Base-by-base conservation (phyloP, 1,140 invertebrate genomes). In the Helicoverpa armigera region DNA sequence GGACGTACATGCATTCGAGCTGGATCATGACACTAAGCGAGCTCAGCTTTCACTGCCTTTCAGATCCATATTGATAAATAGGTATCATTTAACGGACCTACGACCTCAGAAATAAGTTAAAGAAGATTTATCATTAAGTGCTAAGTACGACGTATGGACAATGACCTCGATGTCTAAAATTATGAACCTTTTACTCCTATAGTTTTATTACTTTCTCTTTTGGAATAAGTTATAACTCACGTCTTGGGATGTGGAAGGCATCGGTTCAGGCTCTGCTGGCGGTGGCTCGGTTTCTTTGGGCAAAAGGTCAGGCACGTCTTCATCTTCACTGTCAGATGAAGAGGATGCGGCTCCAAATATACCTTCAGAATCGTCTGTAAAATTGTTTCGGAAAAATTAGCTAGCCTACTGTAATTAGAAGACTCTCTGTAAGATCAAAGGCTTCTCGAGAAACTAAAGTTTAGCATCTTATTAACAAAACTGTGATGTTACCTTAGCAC, bases 251-350 rank as follows among this genome's bases (percentile, higher is more conserved):
- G 79, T 79, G 2, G 89, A 90, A 10, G 86, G 85, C 9, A 84
- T 84, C 9, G 90, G 85, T 65, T 85, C 84, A 13, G 83, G 74
- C 43, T 86, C 85, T 1, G 79, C 70, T 51, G 70, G 56, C 9
- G 70, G 10, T 13, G 72, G 23, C n/a, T 31, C 51, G 18, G 13
- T 43, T 58, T 29, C 31, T 23, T 75, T 29, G 29, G 50, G 58
- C 3, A 61, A 9, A 60, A 80, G 51, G 18, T 82, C 82, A 54
- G 43, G 23, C 31, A 85, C 84, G 35, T 72, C 75, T 18, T 87
- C 85, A 12, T 12, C 82, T n/a, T 87, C 89, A 60, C 81, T 80
- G 1, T 82, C 84, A 1, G 84, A 83, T 13, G 83, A 87, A 5
- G 81, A 82, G 11, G 79, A 80, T 14, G 31, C 63, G 5, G 54